A percentile compares a stretch with the other conserved stretches of the same genome.
Evolutionary conservation across 1,140 invertebrate genomes (phyloP).

Genomic region (Drosophila mojavensis): DNA sequence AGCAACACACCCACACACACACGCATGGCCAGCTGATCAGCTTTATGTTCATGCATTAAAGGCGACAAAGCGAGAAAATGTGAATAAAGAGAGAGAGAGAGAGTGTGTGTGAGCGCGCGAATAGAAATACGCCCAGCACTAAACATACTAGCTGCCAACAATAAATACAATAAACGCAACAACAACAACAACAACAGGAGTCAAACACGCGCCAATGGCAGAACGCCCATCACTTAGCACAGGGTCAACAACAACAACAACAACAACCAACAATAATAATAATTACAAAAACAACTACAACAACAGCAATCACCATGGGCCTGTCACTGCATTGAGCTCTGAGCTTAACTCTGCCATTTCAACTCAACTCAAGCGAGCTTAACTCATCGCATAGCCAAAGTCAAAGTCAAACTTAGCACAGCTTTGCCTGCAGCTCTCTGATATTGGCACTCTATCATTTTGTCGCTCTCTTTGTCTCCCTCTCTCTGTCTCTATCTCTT

Average conservation of each 20-base stretch:
- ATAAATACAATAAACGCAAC: slow-evolving; percentile 3
- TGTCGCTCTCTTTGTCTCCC: not conserved
- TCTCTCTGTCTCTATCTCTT: not conserved
- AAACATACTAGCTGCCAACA: not conserved
- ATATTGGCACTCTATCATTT: not conserved
- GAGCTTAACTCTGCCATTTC: slow-evolving; percentile 45
- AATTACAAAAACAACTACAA: not conserved
- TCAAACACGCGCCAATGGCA: no score
- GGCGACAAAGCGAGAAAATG: not conserved
- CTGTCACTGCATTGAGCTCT: slow-evolving; percentile 45
- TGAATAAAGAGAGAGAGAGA: no score
- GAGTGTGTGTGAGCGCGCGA: not conserved
- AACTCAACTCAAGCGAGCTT: slow-evolving; percentile 40
- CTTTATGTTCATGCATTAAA: not conserved
- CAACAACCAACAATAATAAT: slow-evolving; percentile 2
- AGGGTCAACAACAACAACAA: no score
- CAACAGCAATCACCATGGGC: slow-evolving; percentile 20
- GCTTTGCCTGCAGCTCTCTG: slow-evolving; percentile 11
- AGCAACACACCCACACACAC: slow-evolving; percentile 19
- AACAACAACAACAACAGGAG: slow-evolving; percentile 7
- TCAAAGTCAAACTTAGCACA: slow-evolving; percentile 37
- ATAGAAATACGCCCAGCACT: not conserved
- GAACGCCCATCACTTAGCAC: no score
- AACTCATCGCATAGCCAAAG: slow-evolving; percentile 36
- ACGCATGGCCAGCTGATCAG: slow-evolving; percentile 28